These are phyloP conservation scores for Cetoscarus ocellatus DNA, from an alignment of 2,797 vertebrate genomes.

Conservation along the genomic window DNA sequence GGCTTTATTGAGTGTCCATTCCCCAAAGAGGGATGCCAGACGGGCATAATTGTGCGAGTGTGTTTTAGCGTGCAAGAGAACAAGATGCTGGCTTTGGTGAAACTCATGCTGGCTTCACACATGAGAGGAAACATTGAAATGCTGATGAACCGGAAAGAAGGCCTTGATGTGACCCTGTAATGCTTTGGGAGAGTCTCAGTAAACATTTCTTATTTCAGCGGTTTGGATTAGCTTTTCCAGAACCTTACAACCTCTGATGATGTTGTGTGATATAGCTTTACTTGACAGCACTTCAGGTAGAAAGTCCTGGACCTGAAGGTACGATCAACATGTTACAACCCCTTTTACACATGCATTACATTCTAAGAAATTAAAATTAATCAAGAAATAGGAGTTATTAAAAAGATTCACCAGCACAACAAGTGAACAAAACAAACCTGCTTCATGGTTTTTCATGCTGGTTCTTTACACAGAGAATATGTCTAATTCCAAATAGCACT, in stretches of 20 bases:
- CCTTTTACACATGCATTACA: no score
- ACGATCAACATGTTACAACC: no score
- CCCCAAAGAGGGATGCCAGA: constrained; percentile 71
- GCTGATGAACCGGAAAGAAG: constrained; percentile 81
- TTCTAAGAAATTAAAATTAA: no score
- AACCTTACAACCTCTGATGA: neutral
- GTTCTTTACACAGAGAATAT: no score
- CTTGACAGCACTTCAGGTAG: no score
- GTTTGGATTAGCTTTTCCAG: no score
- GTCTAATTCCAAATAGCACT: no score
- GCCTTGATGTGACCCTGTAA: constrained; percentile 47
- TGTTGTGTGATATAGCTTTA: neutral
- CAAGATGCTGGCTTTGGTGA: constrained; percentile 56
- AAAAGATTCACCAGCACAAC: no score
- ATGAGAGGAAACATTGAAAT: constrained; percentile 81
- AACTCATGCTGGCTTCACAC: constrained; percentile 66
- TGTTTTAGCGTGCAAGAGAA: constrained; percentile 35
- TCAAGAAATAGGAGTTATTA: no score
- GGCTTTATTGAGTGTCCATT: constrained; percentile 72
- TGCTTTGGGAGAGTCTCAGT: constrained; percentile 52
- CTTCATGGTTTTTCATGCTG: no score
- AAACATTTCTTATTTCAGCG: neutral
- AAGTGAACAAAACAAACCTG: no score
- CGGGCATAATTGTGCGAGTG: constrained; percentile 50
- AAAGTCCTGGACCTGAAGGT: no score